Conservation (phyloP, 2,113 vertebrate species). For the Ptychochromis oligacanthus region DNA sequence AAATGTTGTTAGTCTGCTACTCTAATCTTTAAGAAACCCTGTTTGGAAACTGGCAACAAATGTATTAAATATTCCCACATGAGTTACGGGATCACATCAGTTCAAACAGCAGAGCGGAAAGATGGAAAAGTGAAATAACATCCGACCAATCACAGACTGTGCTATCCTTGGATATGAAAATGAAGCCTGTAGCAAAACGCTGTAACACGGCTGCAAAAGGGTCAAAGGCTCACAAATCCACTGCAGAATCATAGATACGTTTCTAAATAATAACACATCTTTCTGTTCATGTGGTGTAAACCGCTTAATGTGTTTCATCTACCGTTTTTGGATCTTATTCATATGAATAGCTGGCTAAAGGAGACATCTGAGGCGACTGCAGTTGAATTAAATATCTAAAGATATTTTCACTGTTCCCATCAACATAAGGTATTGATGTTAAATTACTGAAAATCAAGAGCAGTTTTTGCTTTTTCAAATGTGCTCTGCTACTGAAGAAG, state of each 20-base stretch:
- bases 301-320: not conserved
- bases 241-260: not conserved
- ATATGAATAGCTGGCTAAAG: not conserved
- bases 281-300: not conserved
- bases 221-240: too few species aligned
- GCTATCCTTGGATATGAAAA: too few species aligned
- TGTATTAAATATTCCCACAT: not conserved
- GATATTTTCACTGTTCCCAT: not conserved
- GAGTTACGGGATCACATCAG: not conserved
- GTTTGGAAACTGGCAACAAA: not conserved
- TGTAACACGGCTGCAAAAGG: too few species aligned
- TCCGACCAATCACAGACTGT: too few species aligned
- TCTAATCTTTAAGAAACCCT: slow-evolving; percentile 18
- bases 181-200: too few species aligned
- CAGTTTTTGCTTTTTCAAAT: not conserved
- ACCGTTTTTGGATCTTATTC: not conserved
- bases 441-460: not conserved
- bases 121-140: too few species aligned
- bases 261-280: not conserved
- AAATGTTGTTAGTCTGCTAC: slow-evolving; percentile 32
- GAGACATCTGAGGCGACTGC: not conserved
- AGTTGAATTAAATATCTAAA: not conserved
- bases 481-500: not conserved
- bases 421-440: not conserved
- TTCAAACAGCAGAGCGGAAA: not conserved